Base-by-base conservation (phyloP, 2,113 vertebrate genomes). In the Gavialis gangeticus region DNA sequence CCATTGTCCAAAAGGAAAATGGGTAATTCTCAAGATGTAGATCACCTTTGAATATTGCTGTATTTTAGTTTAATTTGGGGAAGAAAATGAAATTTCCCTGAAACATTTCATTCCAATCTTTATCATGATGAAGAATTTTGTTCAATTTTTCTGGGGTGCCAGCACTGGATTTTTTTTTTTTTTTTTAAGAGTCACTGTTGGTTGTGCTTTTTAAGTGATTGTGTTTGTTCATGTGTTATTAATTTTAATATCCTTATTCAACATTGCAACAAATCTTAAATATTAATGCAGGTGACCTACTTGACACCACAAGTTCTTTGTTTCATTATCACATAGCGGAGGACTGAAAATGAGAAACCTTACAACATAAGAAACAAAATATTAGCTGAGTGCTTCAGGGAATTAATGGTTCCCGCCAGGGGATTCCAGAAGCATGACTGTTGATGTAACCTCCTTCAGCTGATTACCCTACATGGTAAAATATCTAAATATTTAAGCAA, bases 211-310 rank as follows among this genome's bases (percentile, higher is more conserved):
- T 12, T 81, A 75, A 19, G 27, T 58, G 12, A 12, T 54, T 3
- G 1, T 5, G 17, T 91, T 13, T 58, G 69, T 64, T 91, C 94
- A 66, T 24, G 56, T 93, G 21, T 12, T 91, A 57, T 30, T 96
- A 87, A 95, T 97, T 95, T 97, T 92, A 94, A 27, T 97, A 97
- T 92, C 95, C 94, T 96, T 98, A 97, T 93, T 94, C 97, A 93
- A 97, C 85, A 77, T 97, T 97, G 91, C 93, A 97, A 92, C 85
- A 88, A 90, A 79, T 97, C 97, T 66, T 96, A 96, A 97, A 97
- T 97, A 97, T 98, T 98, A 96, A 96, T 97, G 95, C 84, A 94
- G 62, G 55, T 91, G 95, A 98, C 95, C 97, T 98, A 96, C 87
- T 82, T 57, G 58, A 58, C 93, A 76, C 90, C 91, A 94, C 19